A percentile compares a stretch with the other conserved stretches of the same genome.
Conservation (phyloP, 2,113 vertebrate genomes). For the Emydura subglobosa region DNA sequence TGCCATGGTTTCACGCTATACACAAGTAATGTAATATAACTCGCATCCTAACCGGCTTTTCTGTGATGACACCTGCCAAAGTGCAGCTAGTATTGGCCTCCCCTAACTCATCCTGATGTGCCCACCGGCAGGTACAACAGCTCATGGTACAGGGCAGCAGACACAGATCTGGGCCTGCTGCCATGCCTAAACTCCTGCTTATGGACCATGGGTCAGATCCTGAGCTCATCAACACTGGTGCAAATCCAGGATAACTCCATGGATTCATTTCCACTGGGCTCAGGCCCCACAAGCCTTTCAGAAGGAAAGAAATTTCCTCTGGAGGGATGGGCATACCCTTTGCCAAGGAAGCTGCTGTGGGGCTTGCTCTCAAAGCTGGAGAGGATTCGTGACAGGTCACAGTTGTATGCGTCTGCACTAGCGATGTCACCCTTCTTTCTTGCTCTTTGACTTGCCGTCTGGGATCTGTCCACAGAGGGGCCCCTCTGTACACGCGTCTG, state of each 20-base stretch:
- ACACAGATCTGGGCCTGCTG: background rate
- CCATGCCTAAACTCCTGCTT: background rate
- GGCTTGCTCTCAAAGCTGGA: background rate
- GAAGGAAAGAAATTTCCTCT: background rate
- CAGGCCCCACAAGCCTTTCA: background rate
- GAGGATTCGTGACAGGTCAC: background rate
- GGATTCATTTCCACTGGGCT: background rate
- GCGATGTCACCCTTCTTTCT: too few species aligned
- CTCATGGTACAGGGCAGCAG: background rate
- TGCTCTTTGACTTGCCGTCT: background rate
- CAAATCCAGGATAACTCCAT: background rate
- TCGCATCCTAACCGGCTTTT: background rate
- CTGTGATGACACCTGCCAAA: background rate
- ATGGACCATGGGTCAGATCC: background rate
- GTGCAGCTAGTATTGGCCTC: background rate
- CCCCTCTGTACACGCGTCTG: background rate
- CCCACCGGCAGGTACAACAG: background rate
- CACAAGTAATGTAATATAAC: background rate
- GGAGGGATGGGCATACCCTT: background rate
- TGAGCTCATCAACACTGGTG: background rate
- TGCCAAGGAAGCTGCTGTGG: background rate
- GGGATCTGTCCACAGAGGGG: background rate
- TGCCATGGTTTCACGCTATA: background rate
- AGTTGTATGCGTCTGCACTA: background rate
- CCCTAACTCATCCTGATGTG: background rate